These are phyloP conservation scores for Fulmarus glacialis DNA, from an alignment of 2,113 vertebrate species.

Conservation along the genomic window DNA sequence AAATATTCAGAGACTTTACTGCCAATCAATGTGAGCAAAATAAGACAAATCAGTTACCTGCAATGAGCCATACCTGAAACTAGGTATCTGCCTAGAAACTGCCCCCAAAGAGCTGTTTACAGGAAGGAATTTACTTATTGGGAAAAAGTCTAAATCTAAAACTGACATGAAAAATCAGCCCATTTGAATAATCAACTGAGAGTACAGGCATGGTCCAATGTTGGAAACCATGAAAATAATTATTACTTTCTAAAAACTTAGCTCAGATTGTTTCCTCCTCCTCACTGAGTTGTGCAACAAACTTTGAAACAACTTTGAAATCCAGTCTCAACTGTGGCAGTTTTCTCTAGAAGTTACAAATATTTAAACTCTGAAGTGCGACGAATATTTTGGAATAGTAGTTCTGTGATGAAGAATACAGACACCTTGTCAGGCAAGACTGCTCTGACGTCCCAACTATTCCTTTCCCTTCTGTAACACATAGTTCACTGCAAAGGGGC, in stretches of 20 bases:
- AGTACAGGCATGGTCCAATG: background rate
- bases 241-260: background rate
- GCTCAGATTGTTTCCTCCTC: background rate
- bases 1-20: background rate
- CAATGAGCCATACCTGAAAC: rapidly evolving
- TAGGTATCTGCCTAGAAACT: no score
- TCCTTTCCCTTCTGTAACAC: background rate
- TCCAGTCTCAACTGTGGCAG: background rate
- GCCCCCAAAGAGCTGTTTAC: background rate
- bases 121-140: background rate
- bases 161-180: background rate
- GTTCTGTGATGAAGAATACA: background rate
- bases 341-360: background rate
- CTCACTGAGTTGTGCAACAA: background rate
- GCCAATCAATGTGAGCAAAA: background rate
- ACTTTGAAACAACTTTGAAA: background rate
- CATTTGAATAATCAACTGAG: background rate
- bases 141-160: background rate
- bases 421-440: background rate
- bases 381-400: background rate
- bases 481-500: background rate
- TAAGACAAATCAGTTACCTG: background rate
- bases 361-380: background rate
- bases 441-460: rapidly evolving
- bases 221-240: background rate